Evolutionary conservation across 1,140 invertebrate species (phyloP), one percentile per base, ranked within the genome.

Genomic region (Venustaconcha ellipsiformis): DNA sequence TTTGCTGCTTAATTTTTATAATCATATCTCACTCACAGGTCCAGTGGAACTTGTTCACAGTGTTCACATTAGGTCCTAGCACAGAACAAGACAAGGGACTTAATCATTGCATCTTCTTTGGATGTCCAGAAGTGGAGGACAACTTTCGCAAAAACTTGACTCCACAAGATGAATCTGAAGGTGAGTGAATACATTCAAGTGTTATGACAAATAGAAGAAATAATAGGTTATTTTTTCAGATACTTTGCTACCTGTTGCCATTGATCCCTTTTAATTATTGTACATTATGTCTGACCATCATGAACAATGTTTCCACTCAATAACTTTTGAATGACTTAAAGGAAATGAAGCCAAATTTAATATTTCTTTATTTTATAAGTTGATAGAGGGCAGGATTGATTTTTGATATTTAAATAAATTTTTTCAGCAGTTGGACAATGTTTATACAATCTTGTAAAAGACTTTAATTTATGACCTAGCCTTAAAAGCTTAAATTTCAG

Each of bases 21-120:
- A 48, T 8, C 37, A 6, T 37, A 37, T 48, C 37, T 48, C 8
- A 30, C 2, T 82, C 83, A 55, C 78, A 95, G 94, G 95, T 96
- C 62, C 94, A 95, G 89, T 95, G 94, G 93, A 96, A 96, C 89
- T 90, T 96, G 55, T 94, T 96, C 75, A 94, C 94, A 8, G 80
- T 86, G 55, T 80, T 84, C 0, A 93, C 89, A 48, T 57, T 86
- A 13, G 75, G 78, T 17, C 75, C 78, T 17, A 62, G 70, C 17
- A 65, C 76, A 14, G 70, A 78, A 18, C 74, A 83, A n/a, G 82
- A 83, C 67, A 56, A 48, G 14, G 13, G 60, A 72, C 90, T 91
- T 60, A 91, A 75, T 65, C 72, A 92, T 3, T 90, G 94, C 80
- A 93, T 94, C 79, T 95, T 93, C 87, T 94, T 94, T 80, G 91